phyloP scores from a whole-genome alignment of 2,113 vertebrate genomes.

The Octodon degus region DNA sequence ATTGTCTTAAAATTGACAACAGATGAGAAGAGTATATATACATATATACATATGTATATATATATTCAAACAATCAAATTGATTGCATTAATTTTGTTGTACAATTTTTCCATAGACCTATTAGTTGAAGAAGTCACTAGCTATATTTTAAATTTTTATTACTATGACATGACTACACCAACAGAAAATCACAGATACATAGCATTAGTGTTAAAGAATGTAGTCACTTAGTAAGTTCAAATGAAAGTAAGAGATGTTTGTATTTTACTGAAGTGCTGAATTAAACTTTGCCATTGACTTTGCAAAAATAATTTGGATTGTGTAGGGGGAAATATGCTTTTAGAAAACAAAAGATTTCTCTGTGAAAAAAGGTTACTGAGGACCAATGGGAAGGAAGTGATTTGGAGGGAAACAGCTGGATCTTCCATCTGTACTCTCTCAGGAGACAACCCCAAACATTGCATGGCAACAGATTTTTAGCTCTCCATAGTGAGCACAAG shows the following conservation, averaged over 20 bases:
- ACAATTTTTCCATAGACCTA: neutral
- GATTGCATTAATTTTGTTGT: neutral
- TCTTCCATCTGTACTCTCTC: slow-evolving; percentile 63
- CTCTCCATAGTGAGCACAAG: slow-evolving; percentile 59
- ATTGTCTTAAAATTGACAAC: neutral
- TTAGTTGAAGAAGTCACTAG: slow-evolving; percentile 17
- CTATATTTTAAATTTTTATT: neutral
- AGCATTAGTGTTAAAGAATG: neutral
- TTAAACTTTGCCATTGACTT: slow-evolving; percentile 55
- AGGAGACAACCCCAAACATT: slow-evolving; percentile 58
- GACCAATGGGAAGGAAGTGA: slow-evolving; percentile 52
- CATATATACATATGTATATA: neutral
- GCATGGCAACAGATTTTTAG: neutral
- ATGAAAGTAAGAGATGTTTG: slow-evolving; percentile 14
- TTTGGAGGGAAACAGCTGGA: slow-evolving; percentile 60
- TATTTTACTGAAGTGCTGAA: slow-evolving; percentile 58
- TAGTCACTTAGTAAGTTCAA: neutral
- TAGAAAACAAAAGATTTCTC: slow-evolving; percentile 73
- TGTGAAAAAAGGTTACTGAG: slow-evolving; percentile 56
- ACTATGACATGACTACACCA: neutral
- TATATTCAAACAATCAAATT: neutral
- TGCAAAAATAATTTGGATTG: slow-evolving; percentile 70
- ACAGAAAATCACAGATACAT: neutral
- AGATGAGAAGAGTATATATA: neutral
- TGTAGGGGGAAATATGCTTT: slow-evolving; percentile 40